phyloP scores from a whole-genome alignment of 2,113 vertebrate species.

The Machaerirhynchus nigripectus region DNA sequence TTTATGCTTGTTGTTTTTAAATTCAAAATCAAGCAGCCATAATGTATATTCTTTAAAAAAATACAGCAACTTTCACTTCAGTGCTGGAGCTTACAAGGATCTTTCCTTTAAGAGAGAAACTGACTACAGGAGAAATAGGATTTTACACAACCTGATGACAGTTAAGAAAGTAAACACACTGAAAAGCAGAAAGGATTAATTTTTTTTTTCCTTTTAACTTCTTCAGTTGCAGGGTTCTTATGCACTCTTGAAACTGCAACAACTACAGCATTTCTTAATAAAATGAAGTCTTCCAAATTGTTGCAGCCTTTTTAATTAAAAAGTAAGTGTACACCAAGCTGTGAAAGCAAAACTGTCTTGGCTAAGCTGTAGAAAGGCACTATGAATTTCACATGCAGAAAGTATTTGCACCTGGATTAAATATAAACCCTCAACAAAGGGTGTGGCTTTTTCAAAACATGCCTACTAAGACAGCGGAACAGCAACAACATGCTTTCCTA shows the following conservation, averaged over 20 bases:
- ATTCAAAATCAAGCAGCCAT: not conserved
- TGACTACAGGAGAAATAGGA: not conserved
- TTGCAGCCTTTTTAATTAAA: not conserved
- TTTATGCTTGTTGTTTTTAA: not conserved
- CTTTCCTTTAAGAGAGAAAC: not conserved
- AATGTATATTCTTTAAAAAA: not conserved
- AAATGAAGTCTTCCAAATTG: not conserved
- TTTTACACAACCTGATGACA: not conserved
- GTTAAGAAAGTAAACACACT: not conserved
- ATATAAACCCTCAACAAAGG: not conserved
- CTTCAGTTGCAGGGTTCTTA: not conserved
- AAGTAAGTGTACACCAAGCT: not conserved
- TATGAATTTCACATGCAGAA: not conserved
- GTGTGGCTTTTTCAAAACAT: not conserved
- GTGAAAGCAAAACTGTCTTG: not conserved
- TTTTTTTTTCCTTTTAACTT: not conserved
- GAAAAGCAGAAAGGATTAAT: not conserved
- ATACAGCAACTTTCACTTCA: not conserved
- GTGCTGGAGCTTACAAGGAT: not conserved
- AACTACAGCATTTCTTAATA: not conserved
- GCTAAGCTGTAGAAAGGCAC: not conserved
- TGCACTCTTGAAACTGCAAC: not conserved
- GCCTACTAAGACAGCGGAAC: not conserved
- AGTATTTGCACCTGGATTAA: slow-evolving; percentile 19
- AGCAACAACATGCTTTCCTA: not conserved